Conservation (phyloP, 2,888 invertebrate genomes). For the Pimpla rufipes region DNA sequence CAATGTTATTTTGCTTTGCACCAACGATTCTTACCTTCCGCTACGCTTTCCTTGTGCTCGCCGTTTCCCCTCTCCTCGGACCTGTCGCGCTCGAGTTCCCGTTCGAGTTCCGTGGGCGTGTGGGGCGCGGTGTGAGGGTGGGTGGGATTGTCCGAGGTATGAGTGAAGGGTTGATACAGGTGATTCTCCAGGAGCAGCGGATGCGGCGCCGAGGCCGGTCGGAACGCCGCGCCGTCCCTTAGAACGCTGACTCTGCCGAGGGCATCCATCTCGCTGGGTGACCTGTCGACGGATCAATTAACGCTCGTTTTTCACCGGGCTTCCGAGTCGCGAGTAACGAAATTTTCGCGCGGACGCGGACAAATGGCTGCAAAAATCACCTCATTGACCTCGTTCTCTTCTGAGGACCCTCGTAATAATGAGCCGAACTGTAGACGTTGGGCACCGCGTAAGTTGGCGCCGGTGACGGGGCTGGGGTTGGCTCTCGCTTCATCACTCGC, state of each 20-base stretch:
- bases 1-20: not conserved
- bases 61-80: slow-evolving; percentile 82
- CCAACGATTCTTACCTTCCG: slow-evolving; percentile 79
- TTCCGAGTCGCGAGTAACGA: slow-evolving; percentile 8
- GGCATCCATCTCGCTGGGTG: slow-evolving; percentile 82
- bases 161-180: slow-evolving; percentile 80
- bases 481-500: slow-evolving; percentile 79
- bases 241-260: slow-evolving; percentile 89
- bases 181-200: slow-evolving; percentile 87
- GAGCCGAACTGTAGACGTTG: slow-evolving; percentile 79
- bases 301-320: not conserved
- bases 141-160: slow-evolving; percentile 79
- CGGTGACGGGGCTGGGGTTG: slow-evolving; percentile 80
- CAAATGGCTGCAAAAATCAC: slow-evolving; percentile 72
- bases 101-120: slow-evolving; percentile 83
- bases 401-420: slow-evolving; percentile 83
- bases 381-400: slow-evolving; percentile 84
- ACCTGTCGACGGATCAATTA: slow-evolving; percentile 73
- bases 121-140: slow-evolving; percentile 82
- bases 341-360: not conserved
- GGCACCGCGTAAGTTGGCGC: slow-evolving; percentile 81
- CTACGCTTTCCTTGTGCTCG: slow-evolving; percentile 83
- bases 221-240: slow-evolving; percentile 87
- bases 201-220: slow-evolving; percentile 87
- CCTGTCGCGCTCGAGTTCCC: slow-evolving; percentile 81